A percentile compares a stretch with the other conserved stretches of the same genome.
Evolutionary conservation across 2,888 invertebrate genomes (phyloP).

Genomic region (Tachina lurida): DNA sequence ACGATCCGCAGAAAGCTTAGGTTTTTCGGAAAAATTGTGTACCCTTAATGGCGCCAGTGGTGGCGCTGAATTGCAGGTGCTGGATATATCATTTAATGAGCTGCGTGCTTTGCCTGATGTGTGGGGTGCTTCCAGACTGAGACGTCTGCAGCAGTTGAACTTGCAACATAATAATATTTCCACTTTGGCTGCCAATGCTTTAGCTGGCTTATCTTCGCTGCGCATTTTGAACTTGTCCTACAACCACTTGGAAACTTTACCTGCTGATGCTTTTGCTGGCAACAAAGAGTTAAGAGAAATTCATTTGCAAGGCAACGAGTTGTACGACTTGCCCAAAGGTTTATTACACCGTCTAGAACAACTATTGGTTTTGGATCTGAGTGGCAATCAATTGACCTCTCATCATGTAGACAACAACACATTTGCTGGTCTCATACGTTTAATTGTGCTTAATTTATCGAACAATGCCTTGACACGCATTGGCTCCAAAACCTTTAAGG

Average conservation of each 20-base stretch:
- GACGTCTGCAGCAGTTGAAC: conserved; percentile 90
- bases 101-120: conserved; percentile 88
- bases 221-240: conserved; percentile 93
- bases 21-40: conserved; percentile 84
- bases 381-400: conserved; percentile 92
- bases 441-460: conserved; percentile 92
- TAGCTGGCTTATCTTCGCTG: conserved; percentile 90
- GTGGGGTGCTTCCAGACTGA: conserved; percentile 89
- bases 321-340: conserved; percentile 91
- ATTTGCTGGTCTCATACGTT: conserved; percentile 91
- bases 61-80: conserved; percentile 88
- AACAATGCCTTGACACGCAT: conserved; percentile 93
- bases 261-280: conserved; percentile 91
- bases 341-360: conserved; percentile 93
- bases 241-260: conserved; percentile 91
- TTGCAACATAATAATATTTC: conserved; percentile 93
- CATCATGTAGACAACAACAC: conserved; percentile 93
- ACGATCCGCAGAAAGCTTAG: conserved; percentile 89
- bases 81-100: conserved; percentile 93
- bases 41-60: conserved; percentile 84
- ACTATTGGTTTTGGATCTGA: conserved; percentile 91
- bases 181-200: conserved; percentile 90
- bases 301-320: conserved; percentile 92
- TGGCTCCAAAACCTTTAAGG: conserved; percentile 92
- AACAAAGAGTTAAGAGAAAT: conserved; percentile 92